Conservation (phyloP, 2,797 vertebrate genomes). For the Paguma larvata region DNA sequence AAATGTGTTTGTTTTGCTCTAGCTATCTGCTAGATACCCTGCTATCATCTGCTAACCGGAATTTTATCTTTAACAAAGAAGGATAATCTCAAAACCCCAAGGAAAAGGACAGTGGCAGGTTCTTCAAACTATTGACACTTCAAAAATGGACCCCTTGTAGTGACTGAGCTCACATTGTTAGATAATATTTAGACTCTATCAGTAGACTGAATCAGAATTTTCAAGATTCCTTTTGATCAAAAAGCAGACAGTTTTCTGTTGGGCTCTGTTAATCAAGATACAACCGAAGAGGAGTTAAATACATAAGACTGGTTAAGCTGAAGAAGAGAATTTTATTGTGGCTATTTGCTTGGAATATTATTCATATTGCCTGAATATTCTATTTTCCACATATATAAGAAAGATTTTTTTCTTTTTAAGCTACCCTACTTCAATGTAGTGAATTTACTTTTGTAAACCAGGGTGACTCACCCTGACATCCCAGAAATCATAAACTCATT, state of each 20-base stretch:
- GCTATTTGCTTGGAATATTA: neutral
- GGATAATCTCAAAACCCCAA: neutral
- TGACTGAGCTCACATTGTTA: neutral
- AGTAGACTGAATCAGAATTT: neutral
- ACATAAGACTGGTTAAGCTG: neutral
- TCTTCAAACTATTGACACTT: neutral
- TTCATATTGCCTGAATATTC: neutral
- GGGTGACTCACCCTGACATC: neutral
- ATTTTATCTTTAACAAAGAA: neutral
- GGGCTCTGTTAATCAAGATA: neutral
- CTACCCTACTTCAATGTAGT: no score
- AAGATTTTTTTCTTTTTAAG: neutral
- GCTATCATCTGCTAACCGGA: neutral
- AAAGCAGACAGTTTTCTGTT: neutral
- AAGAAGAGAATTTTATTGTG: neutral
- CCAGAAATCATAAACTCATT: neutral
- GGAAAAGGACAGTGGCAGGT: neutral
- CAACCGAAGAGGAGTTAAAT: neutral
- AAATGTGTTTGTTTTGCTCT: neutral
- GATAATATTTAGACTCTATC: neutral
- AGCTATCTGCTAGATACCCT: neutral
- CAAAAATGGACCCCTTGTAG: neutral
- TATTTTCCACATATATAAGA: neutral
- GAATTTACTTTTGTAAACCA: neutral
- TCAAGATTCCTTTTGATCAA: neutral